Evolutionary conservation across 2,888 invertebrate genomes (phyloP).

Genomic region (Tribolium freemani): DNA sequence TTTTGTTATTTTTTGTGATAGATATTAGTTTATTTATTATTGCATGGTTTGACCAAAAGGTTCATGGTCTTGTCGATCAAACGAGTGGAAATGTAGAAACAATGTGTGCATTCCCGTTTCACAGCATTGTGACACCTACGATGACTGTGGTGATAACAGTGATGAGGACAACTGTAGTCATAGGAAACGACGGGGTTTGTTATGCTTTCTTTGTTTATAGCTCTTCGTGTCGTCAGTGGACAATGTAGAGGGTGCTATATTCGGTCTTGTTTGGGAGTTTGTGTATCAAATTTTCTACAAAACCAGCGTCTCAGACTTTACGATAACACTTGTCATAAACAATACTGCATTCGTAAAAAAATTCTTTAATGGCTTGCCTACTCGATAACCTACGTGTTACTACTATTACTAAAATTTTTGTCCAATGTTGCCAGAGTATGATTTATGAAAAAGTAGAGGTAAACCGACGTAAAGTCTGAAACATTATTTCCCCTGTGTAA

Average conservation of each 20-base stretch:
- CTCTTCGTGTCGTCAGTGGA: conserved; percentile 52
- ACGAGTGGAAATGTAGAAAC: conserved; percentile 67
- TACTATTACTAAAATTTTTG: too few relatives aligned
- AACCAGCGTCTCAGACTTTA: background rate
- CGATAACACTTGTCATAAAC: background rate
- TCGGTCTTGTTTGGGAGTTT: conserved; percentile 14
- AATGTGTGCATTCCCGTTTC: conserved; percentile 74
- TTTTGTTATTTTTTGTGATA: conserved; percentile 19
- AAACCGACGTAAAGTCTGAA: background rate
- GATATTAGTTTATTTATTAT: conserved; percentile 41
- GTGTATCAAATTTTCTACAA: background rate
- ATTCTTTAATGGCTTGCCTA: too few relatives aligned
- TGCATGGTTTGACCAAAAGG: conserved; percentile 52
- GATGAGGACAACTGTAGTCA: conserved; percentile 73
- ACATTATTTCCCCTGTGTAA: background rate
- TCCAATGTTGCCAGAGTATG: too few relatives aligned
- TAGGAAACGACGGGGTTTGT: conserved; percentile 70
- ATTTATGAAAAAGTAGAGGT: too few relatives aligned
- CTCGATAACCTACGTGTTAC: too few relatives aligned
- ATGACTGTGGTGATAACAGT: conserved; percentile 76
- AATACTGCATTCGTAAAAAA: too few relatives aligned
- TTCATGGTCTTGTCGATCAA: conserved; percentile 50
- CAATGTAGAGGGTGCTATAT: conserved; percentile 46
- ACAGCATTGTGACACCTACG: conserved; percentile 73
- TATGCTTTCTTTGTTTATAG: conserved; percentile 54